Evolutionary conservation across 2,797 vertebrate species (phyloP), one percentile per base, ranked within the genome.

Genomic region (Acrossocheilus fasciatus): DNA sequence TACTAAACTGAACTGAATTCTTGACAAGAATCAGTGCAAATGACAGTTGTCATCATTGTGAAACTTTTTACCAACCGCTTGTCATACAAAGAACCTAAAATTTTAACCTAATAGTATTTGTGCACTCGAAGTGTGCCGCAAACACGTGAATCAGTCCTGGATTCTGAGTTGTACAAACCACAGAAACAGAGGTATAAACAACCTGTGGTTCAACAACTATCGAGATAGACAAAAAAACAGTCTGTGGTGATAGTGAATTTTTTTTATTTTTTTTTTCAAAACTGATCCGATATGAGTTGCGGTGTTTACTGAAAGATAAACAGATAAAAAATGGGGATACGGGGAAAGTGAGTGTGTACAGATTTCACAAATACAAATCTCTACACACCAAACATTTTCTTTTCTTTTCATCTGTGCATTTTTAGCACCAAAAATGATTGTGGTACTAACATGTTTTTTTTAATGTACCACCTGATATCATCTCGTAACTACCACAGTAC

Each of bases 161-260:
- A 85, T 70, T 78, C 64, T 10, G 45, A 77, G 62, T 62, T 41
- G 36, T 68, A 69, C 80, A 85, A 85, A 85, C 83, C 83, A 79
- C 83, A 85, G 75, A 54, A 68, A 75, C 54, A 84, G 34, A 23
- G 18, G 47, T 59, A 85, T 57, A 57, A 85, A 85, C 83, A 85
- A 45, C n/a, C 64, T 78, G 75, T 79, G 83, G 83, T 85, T 79
- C 36, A 77, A 52, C 47, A 77, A 68, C 34, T 52, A 70, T 30
- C 2, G 17, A 50, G 15, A 57, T 2, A 78, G 47, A 41, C n/a
- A 66, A 76, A 84, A 66, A 84, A 69, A n/a, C 18, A 52, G 17
- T 34, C n/a, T 78, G 75, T 59, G 83, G 83, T 36, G 47, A 85
- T 41, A 77, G 47, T 69, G 47, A 77, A 23, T 26, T 9, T 81